Conservation (phyloP, 1,140 invertebrate genomes). For the Drosophila littoralis region DNA sequence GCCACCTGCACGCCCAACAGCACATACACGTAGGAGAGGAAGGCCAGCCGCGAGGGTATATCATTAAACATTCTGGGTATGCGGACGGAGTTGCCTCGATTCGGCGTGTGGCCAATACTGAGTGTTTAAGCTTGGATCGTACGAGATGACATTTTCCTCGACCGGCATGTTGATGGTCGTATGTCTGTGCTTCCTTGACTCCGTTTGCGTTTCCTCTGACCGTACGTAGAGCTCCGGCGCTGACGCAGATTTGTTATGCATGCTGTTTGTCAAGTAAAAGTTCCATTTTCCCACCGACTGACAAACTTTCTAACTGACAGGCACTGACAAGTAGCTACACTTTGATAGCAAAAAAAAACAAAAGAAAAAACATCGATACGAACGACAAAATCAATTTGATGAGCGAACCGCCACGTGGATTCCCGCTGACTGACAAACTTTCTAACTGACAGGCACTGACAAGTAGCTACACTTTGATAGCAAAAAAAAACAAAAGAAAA, state of each 20-base stretch:
- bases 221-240: slow-evolving; percentile 32
- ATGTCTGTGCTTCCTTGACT: neutral
- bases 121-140: neutral
- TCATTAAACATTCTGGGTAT: neutral
- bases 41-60: slow-evolving; percentile 7
- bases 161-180: neutral
- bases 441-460: neutral
- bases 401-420: too few relatives aligned
- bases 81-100: neutral
- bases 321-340: too few relatives aligned
- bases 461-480: slow-evolving; percentile 1
- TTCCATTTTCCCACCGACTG: slow-evolving; percentile 4
- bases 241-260: slow-evolving; percentile 23
- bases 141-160: neutral
- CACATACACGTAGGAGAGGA: slow-evolving; percentile 42
- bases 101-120: neutral
- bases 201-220: neutral
- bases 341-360: too few relatives aligned
- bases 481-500: neutral
- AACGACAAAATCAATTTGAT: too few relatives aligned
- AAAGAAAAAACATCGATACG: too few relatives aligned
- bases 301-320: too few relatives aligned
- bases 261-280: slow-evolving; percentile 11
- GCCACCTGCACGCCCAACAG: slow-evolving; percentile 43
- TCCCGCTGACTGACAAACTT: too few relatives aligned